Conservation (phyloP, 2,113 vertebrate species). For the Orthonyx spaldingii region DNA sequence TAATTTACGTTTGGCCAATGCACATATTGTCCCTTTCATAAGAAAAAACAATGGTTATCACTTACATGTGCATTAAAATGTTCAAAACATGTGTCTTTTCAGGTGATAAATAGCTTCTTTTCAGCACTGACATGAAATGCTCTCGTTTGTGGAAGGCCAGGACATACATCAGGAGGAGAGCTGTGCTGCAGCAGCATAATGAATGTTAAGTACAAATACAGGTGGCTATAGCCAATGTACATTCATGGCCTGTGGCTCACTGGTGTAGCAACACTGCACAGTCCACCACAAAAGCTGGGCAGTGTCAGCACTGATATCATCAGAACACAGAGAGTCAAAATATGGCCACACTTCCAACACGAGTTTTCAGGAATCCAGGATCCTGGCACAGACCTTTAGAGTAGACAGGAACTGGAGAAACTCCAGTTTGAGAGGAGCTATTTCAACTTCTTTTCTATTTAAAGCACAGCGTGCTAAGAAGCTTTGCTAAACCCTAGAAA, state of each 20-base stretch:
- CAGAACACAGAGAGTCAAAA: background rate
- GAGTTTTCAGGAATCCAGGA: background rate
- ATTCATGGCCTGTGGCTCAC: background rate
- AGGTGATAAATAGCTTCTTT: background rate
- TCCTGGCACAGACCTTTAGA: background rate
- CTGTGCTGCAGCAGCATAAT: background rate
- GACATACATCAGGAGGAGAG: background rate
- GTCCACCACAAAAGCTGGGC: background rate
- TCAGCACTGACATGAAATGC: background rate
- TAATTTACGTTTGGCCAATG: background rate
- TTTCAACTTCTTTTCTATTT: background rate
- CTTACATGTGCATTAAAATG: background rate
- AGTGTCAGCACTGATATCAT: background rate
- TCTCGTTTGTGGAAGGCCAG: background rate
- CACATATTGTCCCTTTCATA: accelerated
- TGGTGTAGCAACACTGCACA: background rate
- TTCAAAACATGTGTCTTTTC: background rate
- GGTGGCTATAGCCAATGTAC: background rate
- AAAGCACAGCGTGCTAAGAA: background rate
- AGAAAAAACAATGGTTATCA: background rate
- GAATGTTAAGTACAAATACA: background rate
- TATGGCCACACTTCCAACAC: background rate
- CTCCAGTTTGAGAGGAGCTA: background rate
- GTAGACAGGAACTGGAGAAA: background rate
- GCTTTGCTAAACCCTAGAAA: background rate